Evolutionary conservation across 2,113 vertebrate species (phyloP).

Genomic region (Podocnemis expansa): DNA sequence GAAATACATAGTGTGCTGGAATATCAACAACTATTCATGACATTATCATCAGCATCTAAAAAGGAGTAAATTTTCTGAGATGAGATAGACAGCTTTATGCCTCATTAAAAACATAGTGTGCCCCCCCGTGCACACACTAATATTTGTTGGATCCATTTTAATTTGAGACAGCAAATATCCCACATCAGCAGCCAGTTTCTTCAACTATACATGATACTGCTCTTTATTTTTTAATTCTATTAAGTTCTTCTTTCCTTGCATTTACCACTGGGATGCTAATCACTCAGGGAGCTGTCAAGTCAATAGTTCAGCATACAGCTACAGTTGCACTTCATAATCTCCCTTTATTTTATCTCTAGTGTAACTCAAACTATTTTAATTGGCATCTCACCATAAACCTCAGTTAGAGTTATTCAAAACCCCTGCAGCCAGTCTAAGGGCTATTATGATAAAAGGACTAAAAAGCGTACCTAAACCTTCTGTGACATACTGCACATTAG

Average conservation of each 20-base stretch:
- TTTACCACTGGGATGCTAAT: fast-evolving
- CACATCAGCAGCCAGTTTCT: fast-evolving
- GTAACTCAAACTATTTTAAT: not conserved
- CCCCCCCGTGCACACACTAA: not conserved
- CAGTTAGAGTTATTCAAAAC: not conserved
- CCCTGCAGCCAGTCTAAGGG: not conserved
- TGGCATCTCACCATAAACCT: not conserved
- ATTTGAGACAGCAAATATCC: not conserved
- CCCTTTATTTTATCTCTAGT: not conserved
- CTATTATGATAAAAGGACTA: not conserved
- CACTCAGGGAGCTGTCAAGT: not conserved
- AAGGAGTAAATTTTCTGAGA: not conserved
- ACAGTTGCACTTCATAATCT: not conserved
- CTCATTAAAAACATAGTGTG: not conserved
- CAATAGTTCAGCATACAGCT: not conserved
- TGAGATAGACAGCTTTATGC: not conserved
- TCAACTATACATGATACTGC: not conserved
- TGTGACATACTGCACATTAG: not conserved
- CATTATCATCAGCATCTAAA: slow-evolving; percentile 40
- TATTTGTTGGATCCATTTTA: not conserved
- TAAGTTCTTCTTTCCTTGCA: not conserved
- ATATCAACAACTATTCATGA: not conserved
- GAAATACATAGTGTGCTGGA: not conserved
- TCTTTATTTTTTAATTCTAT: not conserved
- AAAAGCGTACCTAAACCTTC: not conserved